These are phyloP conservation scores for Hestina assimilis DNA, from an alignment of 1,140 invertebrate genomes.

Conservation along the genomic window DNA sequence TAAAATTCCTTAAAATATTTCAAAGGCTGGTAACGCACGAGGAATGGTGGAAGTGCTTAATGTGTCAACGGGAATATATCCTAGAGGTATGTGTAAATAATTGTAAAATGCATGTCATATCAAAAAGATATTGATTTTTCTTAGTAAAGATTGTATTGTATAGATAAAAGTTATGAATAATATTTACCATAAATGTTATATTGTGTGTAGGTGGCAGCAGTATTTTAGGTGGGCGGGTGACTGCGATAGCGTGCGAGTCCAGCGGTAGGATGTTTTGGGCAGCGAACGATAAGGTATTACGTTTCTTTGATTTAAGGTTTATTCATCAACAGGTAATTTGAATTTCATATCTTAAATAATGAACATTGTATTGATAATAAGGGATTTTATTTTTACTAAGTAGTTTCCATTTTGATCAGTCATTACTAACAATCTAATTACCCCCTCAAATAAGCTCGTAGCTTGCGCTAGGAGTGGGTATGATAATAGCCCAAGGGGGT, in stretches of 20 bases:
- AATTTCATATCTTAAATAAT: no score
- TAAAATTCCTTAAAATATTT: conserved; percentile 34
- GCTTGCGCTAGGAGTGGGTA: no score
- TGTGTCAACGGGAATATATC: conserved; percentile 91
- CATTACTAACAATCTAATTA: no score
- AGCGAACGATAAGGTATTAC: conserved; percentile 86
- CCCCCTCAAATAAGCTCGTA: no score
- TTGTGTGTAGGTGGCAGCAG: conserved; percentile 82
- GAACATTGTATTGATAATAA: no score
- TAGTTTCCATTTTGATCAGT: no score
- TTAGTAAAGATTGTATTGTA: not conserved
- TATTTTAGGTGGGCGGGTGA: conserved; percentile 86
- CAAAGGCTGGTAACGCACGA: conserved; percentile 86
- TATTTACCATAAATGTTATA: not conserved
- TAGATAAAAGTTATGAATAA: not conserved
- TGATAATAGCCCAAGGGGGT: no score
- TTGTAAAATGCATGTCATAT: no score
- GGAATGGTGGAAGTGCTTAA: conserved; percentile 90
- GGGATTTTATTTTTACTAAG: no score
- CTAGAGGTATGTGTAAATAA: conserved; percentile 74
- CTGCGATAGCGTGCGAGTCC: conserved; percentile 88
- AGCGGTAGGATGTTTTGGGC: conserved; percentile 90
- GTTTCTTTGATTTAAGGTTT: no score
- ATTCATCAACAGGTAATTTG: no score
- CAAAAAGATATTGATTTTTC: no score